A percentile compares a stretch with the other conserved stretches of the same genome.
Conservation (phyloP, 2,797 vertebrate species). For the Premnoplex brunnescens region DNA sequence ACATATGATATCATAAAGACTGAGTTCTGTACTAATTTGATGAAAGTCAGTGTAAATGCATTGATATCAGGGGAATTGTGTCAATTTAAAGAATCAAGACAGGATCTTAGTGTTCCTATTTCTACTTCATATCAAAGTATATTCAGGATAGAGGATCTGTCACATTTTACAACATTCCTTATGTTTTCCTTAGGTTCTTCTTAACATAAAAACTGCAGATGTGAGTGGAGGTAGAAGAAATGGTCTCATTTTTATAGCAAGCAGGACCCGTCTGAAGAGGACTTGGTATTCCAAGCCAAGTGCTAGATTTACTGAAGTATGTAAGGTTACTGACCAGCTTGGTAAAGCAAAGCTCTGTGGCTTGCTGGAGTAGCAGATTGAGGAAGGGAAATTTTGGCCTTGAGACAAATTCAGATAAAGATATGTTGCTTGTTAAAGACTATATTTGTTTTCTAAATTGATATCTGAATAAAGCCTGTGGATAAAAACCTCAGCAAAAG, state of each 20-base stretch:
- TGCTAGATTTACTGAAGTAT: neutral
- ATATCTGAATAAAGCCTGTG: neutral
- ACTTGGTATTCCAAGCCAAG: neutral
- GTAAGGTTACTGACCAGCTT: neutral
- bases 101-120: neutral
- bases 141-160: neutral
- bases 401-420: neutral
- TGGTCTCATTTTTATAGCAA: neutral
- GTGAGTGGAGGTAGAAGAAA: neutral
- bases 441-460: neutral
- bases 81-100: neutral
- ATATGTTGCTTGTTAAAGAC: neutral
- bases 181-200: neutral
- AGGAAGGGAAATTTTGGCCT: neutral
- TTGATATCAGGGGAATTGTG: neutral
- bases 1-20: neutral
- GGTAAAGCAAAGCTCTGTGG: neutral
- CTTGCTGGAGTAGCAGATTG: neutral
- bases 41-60: neutral
- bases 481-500: neutral
- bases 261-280: neutral
- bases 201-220: neutral
- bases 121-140: neutral
- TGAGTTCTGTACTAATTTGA: neutral
- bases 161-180: neutral